Conservation (phyloP, 30 jellyfish, hydroid and myxozoan species). For the Hydractinia symbiolongicarpus region DNA sequence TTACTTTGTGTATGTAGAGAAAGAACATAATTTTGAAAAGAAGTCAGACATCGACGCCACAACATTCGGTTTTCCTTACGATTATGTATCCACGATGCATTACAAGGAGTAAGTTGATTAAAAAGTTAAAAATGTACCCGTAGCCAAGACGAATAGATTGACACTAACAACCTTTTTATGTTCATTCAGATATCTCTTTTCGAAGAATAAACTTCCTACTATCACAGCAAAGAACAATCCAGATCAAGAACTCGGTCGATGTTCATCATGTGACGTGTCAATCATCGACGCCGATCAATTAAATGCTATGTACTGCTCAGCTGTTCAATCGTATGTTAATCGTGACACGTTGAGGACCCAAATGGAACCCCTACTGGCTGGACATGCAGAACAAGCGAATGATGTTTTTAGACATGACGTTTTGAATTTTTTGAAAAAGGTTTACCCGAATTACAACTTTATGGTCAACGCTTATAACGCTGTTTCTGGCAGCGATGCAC, state of each 20-base stretch:
- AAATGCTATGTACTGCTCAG: background rate
- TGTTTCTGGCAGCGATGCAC: background rate
- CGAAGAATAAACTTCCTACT: background rate
- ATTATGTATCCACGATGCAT: background rate
- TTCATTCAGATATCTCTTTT: background rate
- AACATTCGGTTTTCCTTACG: conserved; percentile 3
- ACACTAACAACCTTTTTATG: background rate
- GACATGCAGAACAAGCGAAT: background rate
- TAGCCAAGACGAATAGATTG: too few species aligned
- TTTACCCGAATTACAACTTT: background rate
- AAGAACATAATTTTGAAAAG: background rate
- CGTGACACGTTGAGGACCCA: background rate
- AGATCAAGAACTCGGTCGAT: conserved; percentile 1
- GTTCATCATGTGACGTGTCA: background rate
- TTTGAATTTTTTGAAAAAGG: background rate
- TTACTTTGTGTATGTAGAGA: background rate
- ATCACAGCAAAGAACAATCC: background rate
- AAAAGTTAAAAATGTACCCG: too few species aligned
- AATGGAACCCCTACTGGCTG: conserved; percentile 1
- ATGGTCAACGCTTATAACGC: background rate
- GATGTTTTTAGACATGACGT: background rate
- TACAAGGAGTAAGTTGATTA: background rate
- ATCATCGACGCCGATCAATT: background rate
- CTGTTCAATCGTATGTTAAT: background rate
- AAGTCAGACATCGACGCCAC: background rate